Percentiles rank a stretch among this genome's conserved stretches.
These are phyloP conservation scores for Caiman crocodilus DNA, from an alignment of 2,797 vertebrate species.

Conservation along the genomic window DNA sequence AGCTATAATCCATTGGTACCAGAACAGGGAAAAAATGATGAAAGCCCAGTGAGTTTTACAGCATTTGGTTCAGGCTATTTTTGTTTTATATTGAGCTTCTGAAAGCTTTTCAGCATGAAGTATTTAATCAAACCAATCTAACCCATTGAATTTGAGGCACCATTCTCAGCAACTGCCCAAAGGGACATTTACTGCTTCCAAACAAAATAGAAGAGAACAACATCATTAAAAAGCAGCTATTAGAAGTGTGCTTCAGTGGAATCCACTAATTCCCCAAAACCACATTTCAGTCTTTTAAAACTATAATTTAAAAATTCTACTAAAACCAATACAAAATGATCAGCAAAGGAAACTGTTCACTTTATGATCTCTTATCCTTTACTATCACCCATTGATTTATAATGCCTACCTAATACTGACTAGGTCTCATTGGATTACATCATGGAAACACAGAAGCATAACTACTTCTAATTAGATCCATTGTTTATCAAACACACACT, in stretches of 20 bases:
- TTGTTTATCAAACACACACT: accelerated
- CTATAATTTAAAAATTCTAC: not conserved
- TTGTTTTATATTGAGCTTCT: not conserved
- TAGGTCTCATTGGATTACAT: not conserved
- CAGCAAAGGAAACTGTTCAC: not conserved
- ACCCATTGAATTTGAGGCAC: not conserved
- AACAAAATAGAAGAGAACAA: not conserved
- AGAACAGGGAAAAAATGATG: not conserved
- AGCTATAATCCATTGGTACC: not conserved
- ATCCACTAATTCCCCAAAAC: not conserved
- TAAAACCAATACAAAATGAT: not conserved
- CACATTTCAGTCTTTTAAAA: not conserved
- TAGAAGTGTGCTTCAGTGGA: not conserved
- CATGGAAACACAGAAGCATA: accelerated
- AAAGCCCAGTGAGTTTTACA: not conserved
- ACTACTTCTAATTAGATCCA: not conserved
- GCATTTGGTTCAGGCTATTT: not conserved
- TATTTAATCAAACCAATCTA: not conserved
- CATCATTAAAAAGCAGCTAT: not conserved
- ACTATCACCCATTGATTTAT: not conserved
- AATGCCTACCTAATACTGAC: not conserved
- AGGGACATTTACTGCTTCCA: not conserved
- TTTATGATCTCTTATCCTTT: not conserved
- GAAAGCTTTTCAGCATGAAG: not conserved
- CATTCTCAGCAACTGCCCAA: not conserved